Evolutionary conservation across 2,113 vertebrate genomes (phyloP).

Genomic region (Otocyon megalotis): DNA sequence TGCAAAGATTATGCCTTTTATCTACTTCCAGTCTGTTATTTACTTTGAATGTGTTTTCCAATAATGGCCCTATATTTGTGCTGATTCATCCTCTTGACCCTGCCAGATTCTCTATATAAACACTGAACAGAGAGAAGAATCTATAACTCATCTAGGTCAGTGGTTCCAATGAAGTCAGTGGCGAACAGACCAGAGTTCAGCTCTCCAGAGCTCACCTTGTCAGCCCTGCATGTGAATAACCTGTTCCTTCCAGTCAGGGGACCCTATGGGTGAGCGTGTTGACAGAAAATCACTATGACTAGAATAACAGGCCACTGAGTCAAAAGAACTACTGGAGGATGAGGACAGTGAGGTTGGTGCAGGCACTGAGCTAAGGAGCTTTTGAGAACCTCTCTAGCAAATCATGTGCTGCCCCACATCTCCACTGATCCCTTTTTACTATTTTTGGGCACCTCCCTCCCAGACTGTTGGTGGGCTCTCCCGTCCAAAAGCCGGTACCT

Average conservation of each 20-base stretch:
- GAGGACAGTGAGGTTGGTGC: neutral
- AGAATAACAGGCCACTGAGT: neutral
- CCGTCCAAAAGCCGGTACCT: neutral
- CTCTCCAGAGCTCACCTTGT: neutral
- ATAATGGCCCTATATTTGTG: conserved; percentile 50
- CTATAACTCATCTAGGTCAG: neutral
- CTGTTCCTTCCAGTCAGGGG: neutral
- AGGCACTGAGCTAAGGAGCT: neutral
- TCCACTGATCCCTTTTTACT: neutral
- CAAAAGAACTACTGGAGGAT: neutral
- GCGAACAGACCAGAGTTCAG: neutral
- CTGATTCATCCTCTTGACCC: conserved; percentile 33
- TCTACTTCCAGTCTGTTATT: conserved; percentile 36
- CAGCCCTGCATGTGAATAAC: neutral
- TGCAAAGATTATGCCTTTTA: conserved; percentile 64
- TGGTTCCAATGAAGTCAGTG: conserved; percentile 12
- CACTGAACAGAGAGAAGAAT: neutral
- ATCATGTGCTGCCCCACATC: neutral
- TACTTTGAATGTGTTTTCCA: conserved; percentile 63
- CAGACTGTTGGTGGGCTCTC: neutral
- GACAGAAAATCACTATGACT: neutral
- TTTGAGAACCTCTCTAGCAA: neutral
- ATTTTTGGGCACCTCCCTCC: neutral
- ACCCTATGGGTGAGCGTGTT: neutral
- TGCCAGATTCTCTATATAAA: neutral